A percentile compares a stretch with the other conserved stretches of the same genome.
Conservation (phyloP, 2,797 vertebrate species). For the Parotocinclus haroldoi region DNA sequence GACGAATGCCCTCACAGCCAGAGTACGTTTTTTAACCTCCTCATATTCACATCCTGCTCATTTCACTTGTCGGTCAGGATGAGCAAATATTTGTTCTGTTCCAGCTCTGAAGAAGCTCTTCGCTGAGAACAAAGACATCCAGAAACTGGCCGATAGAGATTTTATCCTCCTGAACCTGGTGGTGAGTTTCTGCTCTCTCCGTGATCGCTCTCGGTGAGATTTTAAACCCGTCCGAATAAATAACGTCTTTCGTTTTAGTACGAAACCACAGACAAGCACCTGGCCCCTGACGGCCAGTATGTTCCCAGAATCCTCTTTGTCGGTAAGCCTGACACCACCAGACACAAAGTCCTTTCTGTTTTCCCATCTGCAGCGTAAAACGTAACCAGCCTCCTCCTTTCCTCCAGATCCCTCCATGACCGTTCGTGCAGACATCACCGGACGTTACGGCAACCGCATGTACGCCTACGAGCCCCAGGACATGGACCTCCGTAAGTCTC, state of each 20-base stretch:
- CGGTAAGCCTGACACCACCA: constrained; percentile 67
- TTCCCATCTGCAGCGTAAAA: background rate
- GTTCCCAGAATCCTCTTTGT: constrained; percentile 90
- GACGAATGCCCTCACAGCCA: constrained; percentile 90
- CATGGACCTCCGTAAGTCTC: constrained; percentile 78
- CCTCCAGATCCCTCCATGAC: constrained; percentile 89
- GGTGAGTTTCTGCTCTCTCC: constrained; percentile 66
- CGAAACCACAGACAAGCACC: constrained; percentile 93
- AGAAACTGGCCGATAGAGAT: constrained; percentile 81
- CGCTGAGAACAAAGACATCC: constrained; percentile 78
- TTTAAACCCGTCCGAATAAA: background rate
- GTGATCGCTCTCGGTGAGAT: background rate
- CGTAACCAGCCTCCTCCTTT: background rate
- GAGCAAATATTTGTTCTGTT: constrained; percentile 22
- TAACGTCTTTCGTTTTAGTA: constrained; percentile 71
- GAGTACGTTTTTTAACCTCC: constrained; percentile 64
- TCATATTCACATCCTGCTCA: background rate
- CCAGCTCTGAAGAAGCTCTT: constrained; percentile 86
- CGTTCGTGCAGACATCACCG: constrained; percentile 89
- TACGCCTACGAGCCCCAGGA: constrained; percentile 90
- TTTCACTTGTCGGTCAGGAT: no score
- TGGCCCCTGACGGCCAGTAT: constrained; percentile 90
- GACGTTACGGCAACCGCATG: constrained; percentile 89
- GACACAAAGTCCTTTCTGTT: no score
- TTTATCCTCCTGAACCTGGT: constrained; percentile 89